Conservation (phyloP, 1,140 invertebrate species). For the Ostrea edulis region DNA sequence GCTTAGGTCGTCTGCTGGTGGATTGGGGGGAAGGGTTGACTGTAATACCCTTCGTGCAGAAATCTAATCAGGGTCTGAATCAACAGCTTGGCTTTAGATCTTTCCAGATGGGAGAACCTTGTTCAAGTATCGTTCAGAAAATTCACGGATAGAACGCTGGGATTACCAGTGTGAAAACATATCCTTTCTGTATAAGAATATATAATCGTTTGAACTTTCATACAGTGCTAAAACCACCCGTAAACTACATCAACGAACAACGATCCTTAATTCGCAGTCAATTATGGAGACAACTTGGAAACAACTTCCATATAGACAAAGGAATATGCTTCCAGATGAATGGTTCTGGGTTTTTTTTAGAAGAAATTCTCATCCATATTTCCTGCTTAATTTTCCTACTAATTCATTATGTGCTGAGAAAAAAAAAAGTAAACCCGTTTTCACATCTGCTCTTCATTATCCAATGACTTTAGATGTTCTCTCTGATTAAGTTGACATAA, state of each 20-base stretch:
- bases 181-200: neutral
- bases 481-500: neutral
- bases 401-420: conserved; percentile 11
- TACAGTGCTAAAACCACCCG: neutral
- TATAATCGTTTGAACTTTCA: neutral
- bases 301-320: neutral
- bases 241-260: neutral
- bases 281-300: neutral
- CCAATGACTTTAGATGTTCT: neutral
- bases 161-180: neutral
- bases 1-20: neutral
- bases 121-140: neutral
- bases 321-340: neutral
- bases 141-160: neutral
- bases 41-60: conserved; percentile 2
- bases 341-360: neutral
- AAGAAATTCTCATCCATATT: neutral
- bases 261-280: neutral
- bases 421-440: neutral
- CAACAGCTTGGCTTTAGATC: neutral
- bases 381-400: neutral
- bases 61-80: conserved; percentile 8
- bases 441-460: neutral
- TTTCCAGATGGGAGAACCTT: neutral
- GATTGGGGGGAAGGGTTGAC: neutral